phyloP scores from a whole-genome alignment of 2,797 vertebrate genomes.

The Platyrinchus mystaceus region DNA sequence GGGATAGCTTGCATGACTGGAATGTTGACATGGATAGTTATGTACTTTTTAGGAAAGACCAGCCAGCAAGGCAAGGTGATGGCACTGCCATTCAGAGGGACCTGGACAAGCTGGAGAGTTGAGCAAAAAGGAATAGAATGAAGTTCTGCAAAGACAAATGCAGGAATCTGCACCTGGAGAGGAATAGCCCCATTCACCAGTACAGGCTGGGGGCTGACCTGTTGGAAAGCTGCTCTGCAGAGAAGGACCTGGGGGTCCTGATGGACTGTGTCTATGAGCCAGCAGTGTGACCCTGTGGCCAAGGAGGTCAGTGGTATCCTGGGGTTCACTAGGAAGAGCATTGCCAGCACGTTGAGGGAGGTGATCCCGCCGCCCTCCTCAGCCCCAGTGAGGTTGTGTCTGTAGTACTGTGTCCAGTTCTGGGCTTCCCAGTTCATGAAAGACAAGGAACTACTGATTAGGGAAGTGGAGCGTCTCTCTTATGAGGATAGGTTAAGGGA shows the following conservation, averaged over 20 bases:
- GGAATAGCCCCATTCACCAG: not conserved
- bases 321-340: accelerated
- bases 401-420: not conserved
- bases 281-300: not conserved
- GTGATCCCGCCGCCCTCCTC: not conserved
- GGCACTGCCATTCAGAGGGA: not conserved
- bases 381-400: not conserved
- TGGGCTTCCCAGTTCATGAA: not conserved
- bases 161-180: not conserved
- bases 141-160: not conserved
- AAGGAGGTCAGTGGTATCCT: not conserved
- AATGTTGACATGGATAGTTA: not conserved
- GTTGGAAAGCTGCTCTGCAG: not conserved
- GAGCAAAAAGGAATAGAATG: not conserved
- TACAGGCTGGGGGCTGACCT: not conserved
- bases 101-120: too few species aligned
- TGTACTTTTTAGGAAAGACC: not conserved
- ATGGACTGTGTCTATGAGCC: not conserved
- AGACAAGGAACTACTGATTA: not conserved
- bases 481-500: not conserved
- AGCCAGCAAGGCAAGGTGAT: not conserved
- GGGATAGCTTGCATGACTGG: not conserved
- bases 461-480: not conserved
- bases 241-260: not conserved
- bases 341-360: accelerated